These are phyloP conservation scores for Gymnorhina tibicen DNA, from an alignment of 2,113 vertebrate genomes.

Conservation along the genomic window DNA sequence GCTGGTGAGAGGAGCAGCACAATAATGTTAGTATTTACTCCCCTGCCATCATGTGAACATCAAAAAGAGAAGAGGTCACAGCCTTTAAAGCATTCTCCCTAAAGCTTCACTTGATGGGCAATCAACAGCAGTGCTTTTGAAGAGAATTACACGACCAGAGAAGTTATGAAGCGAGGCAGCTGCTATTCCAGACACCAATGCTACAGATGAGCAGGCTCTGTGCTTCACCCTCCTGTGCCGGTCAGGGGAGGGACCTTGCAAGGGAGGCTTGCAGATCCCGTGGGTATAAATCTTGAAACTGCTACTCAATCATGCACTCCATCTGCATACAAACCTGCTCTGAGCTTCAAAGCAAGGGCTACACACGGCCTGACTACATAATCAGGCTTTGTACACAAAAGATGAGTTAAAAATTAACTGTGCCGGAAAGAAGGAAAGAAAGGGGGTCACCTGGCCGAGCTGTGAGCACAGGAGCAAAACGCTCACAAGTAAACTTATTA, in stretches of 20 bases:
- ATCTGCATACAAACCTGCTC: conserved; percentile 3
- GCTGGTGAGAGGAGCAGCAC: not conserved
- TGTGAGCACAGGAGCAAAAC: not conserved
- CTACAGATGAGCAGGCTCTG: not conserved
- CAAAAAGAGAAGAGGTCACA: not conserved
- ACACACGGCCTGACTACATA: not conserved
- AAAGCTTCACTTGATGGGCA: not conserved
- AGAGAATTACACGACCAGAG: not conserved
- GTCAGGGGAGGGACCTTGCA: not conserved
- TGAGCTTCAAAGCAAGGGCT: not conserved
- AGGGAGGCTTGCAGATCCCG: not conserved
- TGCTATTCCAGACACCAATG: not conserved
- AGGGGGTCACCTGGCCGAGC: conserved; percentile 24
- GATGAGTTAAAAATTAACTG: not conserved
- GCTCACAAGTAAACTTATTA: not conserved
- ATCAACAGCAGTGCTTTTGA: not conserved
- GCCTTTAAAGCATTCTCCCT: not conserved
- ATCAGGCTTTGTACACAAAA: conserved; percentile 10
- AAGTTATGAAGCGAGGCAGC: not conserved
- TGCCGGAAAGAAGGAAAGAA: not conserved
- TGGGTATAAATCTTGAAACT: not conserved
- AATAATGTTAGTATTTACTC: not conserved
- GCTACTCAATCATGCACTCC: not conserved
- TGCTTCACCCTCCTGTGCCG: not conserved
- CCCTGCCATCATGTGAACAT: not conserved